Percentiles rank a stretch among this genome's conserved stretches.
Evolutionary conservation across 2,797 vertebrate species (phyloP).

Genomic region (Naso thynnoides): DNA sequence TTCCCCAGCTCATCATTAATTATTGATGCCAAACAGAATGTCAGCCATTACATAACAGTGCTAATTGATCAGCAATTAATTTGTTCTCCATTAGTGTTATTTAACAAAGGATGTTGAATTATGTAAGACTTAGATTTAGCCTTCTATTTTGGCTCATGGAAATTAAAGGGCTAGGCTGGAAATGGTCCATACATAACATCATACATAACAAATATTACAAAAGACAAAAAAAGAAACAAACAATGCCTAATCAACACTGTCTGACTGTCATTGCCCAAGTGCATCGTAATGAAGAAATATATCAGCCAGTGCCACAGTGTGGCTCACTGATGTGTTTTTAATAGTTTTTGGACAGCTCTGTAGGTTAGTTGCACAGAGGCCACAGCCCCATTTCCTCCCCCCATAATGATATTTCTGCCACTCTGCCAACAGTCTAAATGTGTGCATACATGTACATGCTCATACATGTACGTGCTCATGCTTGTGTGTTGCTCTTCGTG

Average conservation of each 20-base stretch:
- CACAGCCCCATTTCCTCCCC: not conserved
- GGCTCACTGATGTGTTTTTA: not conserved
- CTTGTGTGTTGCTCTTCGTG: not conserved
- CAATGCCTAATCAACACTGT: not conserved
- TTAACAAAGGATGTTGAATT: conserved; percentile 44
- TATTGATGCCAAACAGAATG: conserved; percentile 57
- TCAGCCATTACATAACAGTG: conserved; percentile 60
- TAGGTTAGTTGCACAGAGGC: not conserved
- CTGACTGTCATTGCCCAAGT: no score
- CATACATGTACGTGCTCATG: conserved; percentile 8
- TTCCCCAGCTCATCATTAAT: conserved; percentile 35
- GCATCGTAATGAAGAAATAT: not conserved
- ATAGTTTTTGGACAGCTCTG: not conserved
- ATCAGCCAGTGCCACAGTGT: not conserved
- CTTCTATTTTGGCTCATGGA: not conserved
- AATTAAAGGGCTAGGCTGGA: not conserved
- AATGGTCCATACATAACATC: not conserved
- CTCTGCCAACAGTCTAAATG: not conserved
- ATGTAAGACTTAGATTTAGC: conserved; percentile 32
- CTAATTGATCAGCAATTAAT: conserved; percentile 59
- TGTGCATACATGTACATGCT: conserved; percentile 1
- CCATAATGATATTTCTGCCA: not conserved
- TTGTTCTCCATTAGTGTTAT: conserved; percentile 54
- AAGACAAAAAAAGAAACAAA: not conserved
- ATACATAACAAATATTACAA: not conserved